These are phyloP conservation scores for Arctopsyche grandis DNA, from an alignment of 1,140 invertebrate species.

Conservation along the genomic window DNA sequence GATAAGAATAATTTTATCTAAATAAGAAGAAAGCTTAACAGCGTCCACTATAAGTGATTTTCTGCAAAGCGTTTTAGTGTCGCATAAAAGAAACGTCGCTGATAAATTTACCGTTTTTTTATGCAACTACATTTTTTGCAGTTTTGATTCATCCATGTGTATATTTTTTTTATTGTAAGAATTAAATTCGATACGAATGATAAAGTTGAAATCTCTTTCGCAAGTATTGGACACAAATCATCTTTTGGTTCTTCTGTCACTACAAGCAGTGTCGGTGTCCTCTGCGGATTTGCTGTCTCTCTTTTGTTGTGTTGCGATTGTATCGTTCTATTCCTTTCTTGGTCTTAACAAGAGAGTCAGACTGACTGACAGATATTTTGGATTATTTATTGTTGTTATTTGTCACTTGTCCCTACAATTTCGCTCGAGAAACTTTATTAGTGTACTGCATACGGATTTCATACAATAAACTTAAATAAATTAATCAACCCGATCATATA, in stretches of 20 bases:
- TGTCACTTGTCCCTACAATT: constrained; percentile 37
- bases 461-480: background rate
- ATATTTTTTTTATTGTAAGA: background rate
- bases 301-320: background rate
- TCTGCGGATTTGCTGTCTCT: background rate
- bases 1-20: constrained; percentile 19
- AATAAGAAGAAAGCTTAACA: constrained; percentile 23
- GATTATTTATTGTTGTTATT: constrained; percentile 44
- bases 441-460: background rate
- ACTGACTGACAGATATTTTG: constrained; percentile 44
- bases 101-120: background rate
- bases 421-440: constrained; percentile 21
- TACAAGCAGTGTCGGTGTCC: background rate
- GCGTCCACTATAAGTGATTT: constrained; percentile 26
- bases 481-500: no score
- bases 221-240: constrained; percentile 13
- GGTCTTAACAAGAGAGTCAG: constrained; percentile 29
- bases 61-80: background rate
- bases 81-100: background rate
- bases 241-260: constrained; percentile 8
- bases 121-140: background rate
- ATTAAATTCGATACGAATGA: background rate
- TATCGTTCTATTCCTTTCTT: background rate
- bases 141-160: background rate
- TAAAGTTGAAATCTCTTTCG: constrained; percentile 5